These are phyloP conservation scores for Pseudococcus viburni DNA, from an alignment of 2,888 invertebrate genomes.

Conservation along the genomic window DNA sequence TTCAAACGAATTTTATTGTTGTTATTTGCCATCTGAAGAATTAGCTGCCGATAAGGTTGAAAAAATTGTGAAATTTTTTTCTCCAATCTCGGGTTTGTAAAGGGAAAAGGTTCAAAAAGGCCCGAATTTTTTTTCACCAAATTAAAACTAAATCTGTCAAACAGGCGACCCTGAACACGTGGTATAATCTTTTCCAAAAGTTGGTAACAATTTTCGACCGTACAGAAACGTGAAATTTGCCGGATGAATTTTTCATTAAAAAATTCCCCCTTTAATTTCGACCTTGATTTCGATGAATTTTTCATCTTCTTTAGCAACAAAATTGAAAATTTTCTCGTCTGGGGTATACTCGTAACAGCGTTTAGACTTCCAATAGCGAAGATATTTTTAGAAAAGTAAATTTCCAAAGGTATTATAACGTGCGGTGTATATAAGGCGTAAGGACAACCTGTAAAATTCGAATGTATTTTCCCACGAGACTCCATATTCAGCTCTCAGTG, in stretches of 20 bases:
- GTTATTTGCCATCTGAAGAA: too few species aligned
- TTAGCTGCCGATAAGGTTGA: too few species aligned
- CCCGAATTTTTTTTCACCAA: not conserved
- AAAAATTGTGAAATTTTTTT: too few species aligned
- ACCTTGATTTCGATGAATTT: constrained; percentile 33
- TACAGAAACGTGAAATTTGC: not conserved
- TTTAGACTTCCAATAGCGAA: not conserved
- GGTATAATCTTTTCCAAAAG: not conserved
- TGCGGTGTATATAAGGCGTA: not conserved
- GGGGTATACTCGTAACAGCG: not conserved
- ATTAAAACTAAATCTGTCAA: not conserved
- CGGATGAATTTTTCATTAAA: constrained; percentile 5
- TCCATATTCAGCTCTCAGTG: constrained; percentile 2
- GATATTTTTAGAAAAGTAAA: constrained; percentile 3
- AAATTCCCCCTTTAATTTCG: not conserved
- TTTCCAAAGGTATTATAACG: constrained; percentile 2
- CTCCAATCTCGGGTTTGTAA: too few species aligned
- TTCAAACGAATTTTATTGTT: too few species aligned
- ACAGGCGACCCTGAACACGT: not conserved
- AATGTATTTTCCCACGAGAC: constrained; percentile 20
- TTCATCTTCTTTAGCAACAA: not conserved
- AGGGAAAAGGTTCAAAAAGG: not conserved
- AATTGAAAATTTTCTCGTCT: constrained; percentile 25
- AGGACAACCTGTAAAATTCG: not conserved
- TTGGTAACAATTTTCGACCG: not conserved